These are phyloP conservation scores for Quadroppia sp. DNA, from an alignment of 2,888 invertebrate genomes.

Conservation along the genomic window DNA sequence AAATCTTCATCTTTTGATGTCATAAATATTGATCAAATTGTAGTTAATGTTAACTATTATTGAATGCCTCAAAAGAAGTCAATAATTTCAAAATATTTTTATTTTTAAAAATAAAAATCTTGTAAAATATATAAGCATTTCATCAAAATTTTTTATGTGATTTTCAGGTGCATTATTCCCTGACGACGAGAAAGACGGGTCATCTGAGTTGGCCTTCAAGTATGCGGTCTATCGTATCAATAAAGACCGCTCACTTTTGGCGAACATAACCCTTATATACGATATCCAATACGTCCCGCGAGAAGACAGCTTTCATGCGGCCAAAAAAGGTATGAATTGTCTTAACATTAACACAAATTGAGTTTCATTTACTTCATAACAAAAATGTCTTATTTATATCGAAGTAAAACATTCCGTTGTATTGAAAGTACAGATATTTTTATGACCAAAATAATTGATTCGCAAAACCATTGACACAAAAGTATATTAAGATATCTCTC, in stretches of 20 bases:
- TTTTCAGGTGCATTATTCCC: conserved; percentile 82
- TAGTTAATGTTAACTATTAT: not conserved
- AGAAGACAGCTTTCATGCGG: conserved; percentile 83
- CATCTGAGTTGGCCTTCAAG: conserved; percentile 82
- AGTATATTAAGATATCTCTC: too few relatives aligned
- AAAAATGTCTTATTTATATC: too few relatives aligned
- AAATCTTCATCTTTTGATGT: too few relatives aligned
- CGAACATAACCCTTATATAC: conserved; percentile 79
- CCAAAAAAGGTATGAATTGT: conserved; percentile 71
- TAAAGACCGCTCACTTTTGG: conserved; percentile 73
- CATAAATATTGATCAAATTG: not conserved
- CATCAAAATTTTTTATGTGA: conserved; percentile 47
- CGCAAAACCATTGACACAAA: too few relatives aligned
- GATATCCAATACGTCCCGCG: conserved; percentile 83
- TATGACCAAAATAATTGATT: too few relatives aligned
- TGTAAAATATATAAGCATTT: too few relatives aligned
- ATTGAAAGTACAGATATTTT: too few relatives aligned
- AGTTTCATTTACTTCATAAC: too few relatives aligned
- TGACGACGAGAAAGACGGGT: conserved; percentile 79
- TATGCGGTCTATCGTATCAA: conserved; percentile 93
- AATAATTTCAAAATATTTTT: too few relatives aligned
- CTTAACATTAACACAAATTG: too few relatives aligned
- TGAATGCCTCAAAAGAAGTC: too few relatives aligned
- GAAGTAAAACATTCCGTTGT: not conserved
- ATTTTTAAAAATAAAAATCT: too few relatives aligned